phyloP scores from a whole-genome alignment of 1,140 invertebrate species.

The Drosophila willistoni region DNA sequence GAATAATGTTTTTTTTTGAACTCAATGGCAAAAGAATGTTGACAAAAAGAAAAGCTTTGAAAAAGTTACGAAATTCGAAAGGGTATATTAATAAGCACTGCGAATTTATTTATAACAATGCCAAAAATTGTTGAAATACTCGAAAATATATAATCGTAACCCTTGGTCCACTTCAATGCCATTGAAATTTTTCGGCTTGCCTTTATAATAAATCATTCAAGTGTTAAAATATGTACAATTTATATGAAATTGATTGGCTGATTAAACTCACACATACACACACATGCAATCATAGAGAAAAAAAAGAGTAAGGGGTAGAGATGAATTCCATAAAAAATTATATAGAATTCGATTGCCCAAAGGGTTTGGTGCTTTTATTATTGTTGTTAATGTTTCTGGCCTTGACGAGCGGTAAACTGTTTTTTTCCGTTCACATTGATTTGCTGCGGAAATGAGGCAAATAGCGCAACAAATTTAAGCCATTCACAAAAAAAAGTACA shows the following conservation, averaged over 20 bases:
- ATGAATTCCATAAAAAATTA: slow-evolving; percentile 5
- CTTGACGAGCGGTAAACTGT: slow-evolving; percentile 29
- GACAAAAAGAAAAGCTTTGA: neutral
- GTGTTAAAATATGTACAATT: slow-evolving; percentile 70
- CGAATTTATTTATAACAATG: no score
- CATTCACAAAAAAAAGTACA: slow-evolving; percentile 59
- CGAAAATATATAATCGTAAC: slow-evolving; percentile 34
- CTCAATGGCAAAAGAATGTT: no score
- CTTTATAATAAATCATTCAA: slow-evolving; percentile 58
- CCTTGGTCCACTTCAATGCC: slow-evolving; percentile 28
- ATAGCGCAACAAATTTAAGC: slow-evolving; percentile 79
- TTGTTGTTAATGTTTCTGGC: slow-evolving; percentile 39
- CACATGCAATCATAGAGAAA: neutral
- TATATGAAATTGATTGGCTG: slow-evolving; percentile 71
- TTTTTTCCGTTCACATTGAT: slow-evolving; percentile 60
- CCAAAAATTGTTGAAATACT: neutral
- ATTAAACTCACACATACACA: slow-evolving; percentile 56
- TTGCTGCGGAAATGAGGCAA: slow-evolving; percentile 78
- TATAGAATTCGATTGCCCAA: slow-evolving; percentile 28
- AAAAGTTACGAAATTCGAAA: no score
- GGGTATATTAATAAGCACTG: no score
- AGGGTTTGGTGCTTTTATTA: slow-evolving; percentile 27
- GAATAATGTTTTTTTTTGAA: no score
- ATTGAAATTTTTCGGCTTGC: slow-evolving; percentile 59
- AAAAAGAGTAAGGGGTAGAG: neutral